Percentiles rank a stretch among this genome's conserved stretches.
phyloP scores from a whole-genome alignment of 2,888 invertebrate genomes.

The Campopleginae sp. region DNA sequence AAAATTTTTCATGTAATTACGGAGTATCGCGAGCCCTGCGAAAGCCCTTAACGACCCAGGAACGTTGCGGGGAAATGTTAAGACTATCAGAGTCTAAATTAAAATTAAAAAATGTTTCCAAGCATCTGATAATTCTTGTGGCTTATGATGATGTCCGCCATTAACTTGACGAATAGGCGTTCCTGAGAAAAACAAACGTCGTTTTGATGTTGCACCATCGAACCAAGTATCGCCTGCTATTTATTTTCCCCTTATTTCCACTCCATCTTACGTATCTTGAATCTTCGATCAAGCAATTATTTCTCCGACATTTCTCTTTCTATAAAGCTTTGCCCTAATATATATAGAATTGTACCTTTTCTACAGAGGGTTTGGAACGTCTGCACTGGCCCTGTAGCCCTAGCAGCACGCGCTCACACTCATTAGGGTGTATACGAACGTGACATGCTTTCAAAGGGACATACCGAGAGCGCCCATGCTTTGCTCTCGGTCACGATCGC shows the following conservation, averaged over 20 bases:
- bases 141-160: constrained; percentile 8
- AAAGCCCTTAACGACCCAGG: no score
- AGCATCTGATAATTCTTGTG: not conserved
- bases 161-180: constrained; percentile 45
- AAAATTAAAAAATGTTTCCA: no score
- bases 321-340: constrained; percentile 29
- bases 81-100: no score
- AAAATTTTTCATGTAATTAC: no score
- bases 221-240: constrained; percentile 9
- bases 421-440: constrained; percentile 71
- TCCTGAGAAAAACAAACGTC: constrained; percentile 58
- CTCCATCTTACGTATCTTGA: constrained; percentile 42
- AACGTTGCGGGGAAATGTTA: no score
- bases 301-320: constrained; percentile 15
- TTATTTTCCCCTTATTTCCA: constrained; percentile 1
- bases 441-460: constrained; percentile 70
- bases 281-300: constrained; percentile 48
- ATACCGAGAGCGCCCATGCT: constrained; percentile 41
- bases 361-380: constrained; percentile 46
- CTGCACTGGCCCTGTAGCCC: constrained; percentile 32
- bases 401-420: constrained; percentile 63
- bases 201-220: constrained; percentile 25
- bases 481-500: constrained; percentile 63
- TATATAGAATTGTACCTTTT: constrained; percentile 38
- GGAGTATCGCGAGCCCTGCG: no score